Evolutionary conservation across 1,140 invertebrate species (phyloP).

Genomic region (Tribolium castaneum): DNA sequence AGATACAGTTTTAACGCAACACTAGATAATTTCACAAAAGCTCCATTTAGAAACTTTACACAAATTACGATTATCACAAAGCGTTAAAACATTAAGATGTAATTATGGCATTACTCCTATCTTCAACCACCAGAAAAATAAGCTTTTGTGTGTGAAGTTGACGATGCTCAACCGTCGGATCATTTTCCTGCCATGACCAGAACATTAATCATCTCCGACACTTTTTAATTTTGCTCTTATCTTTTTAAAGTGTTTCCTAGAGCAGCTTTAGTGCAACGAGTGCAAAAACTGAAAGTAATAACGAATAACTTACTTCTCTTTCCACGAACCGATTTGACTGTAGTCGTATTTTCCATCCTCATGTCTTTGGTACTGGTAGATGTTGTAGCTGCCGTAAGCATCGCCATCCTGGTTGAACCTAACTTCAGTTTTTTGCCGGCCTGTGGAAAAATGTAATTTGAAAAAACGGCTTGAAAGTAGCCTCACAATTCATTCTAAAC

Average conservation of each 20-base stretch:
- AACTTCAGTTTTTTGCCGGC: constrained; percentile 71
- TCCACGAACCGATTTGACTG: constrained; percentile 72
- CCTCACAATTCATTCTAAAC: not conserved
- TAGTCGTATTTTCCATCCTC: constrained; percentile 70
- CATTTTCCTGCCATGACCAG: not conserved
- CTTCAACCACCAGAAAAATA: not conserved
- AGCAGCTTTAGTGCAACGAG: no score
- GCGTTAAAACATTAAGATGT: not conserved
- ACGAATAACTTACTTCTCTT: constrained; percentile 66
- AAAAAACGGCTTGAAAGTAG: not conserved
- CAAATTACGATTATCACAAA: not conserved
- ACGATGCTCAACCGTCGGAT: not conserved
- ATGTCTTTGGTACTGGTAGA: constrained; percentile 76
- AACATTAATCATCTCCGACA: not conserved
- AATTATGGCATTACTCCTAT: not conserved
- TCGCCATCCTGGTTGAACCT: constrained; percentile 75
- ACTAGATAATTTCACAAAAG: constrained; percentile 23
- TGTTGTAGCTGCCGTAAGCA: constrained; percentile 76
- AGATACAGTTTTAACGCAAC: not conserved
- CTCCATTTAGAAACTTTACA: constrained; percentile 4
- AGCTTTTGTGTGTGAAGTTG: not conserved
- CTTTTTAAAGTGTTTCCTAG: not conserved
- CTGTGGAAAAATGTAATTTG: constrained; percentile 59
- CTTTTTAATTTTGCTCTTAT: not conserved
- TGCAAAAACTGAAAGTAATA: not conserved